phyloP scores from a whole-genome alignment of 2,113 vertebrate species.

The Microtus oregoni region DNA sequence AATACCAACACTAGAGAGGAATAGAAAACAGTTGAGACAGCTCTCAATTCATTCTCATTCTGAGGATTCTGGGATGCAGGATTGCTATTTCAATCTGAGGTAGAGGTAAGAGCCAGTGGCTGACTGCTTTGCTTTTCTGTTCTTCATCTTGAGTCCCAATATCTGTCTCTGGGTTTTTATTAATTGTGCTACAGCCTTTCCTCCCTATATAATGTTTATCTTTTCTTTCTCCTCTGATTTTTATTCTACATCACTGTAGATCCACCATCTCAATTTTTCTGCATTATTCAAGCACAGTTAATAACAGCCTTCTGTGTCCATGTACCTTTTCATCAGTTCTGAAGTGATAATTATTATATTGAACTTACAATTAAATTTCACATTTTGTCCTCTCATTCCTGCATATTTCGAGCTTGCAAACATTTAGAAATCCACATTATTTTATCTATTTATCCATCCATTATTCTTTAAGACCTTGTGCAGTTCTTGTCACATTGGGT shows the following conservation, averaged over 20 bases:
- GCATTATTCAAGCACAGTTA: not conserved
- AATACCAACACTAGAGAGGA: no score
- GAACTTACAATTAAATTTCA: not conserved
- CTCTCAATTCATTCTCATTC: no score
- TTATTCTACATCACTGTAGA: not conserved
- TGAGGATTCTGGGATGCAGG: no score
- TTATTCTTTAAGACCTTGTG: not conserved
- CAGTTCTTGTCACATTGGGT: not conserved
- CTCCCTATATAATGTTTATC: not conserved
- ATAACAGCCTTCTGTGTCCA: not conserved
- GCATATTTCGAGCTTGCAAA: conserved; percentile 6
- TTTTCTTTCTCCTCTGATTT: not conserved
- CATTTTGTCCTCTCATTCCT: not conserved
- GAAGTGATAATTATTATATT: not conserved
- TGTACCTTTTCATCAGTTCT: not conserved
- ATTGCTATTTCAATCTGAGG: no score
- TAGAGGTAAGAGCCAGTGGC: no score
- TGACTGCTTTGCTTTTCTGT: no score
- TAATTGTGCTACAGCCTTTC: no score
- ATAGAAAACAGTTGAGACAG: no score
- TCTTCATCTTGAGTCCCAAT: no score
- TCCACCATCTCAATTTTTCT: not conserved
- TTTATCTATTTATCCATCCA: not conserved
- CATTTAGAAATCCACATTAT: not conserved
- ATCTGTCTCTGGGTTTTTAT: no score